Evolutionary conservation across 1,140 invertebrate species (phyloP), one percentile per base, ranked within the genome.

Genomic region (Drosophila punjabiensis): DNA sequence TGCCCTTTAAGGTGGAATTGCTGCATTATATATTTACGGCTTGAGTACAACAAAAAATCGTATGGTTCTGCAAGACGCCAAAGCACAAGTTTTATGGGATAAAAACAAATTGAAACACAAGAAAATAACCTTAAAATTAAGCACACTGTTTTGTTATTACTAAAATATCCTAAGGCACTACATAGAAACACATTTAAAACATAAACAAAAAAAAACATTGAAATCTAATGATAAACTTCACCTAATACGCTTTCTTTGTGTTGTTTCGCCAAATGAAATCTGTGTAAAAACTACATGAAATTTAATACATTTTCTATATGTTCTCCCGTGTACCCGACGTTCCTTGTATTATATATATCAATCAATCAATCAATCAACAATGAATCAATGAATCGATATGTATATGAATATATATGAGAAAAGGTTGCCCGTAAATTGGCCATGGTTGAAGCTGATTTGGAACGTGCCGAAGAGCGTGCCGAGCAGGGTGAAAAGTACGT

Each of bases 341-440:
- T 41, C 50, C 55, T 39, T 77, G 45, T 67, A 66, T 50, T 47
- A 35, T 52, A 76, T 47, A 35, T 75, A 70, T 65, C 52, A 43
- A 65, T 59, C 50, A 24, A 60, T 75, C 70, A 73, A 70, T 62
- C 50, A 43, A 64, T 53, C 43, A 30, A 55, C 61, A 63, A 63
- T 65, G 30, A 70, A 63, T 35, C 65, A 70, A 71, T 71, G 71
- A 81, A 83, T 66, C 67, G 47, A 89, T 76, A 74, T 67, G 45
- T 68, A 71, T 55, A 79, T 77, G 83, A 87, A 74, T 64, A 47
- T 68, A 71, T 55, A 86, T 77, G 83, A 87, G 74, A 93, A 93
- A 95, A 99, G 99, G 99, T 99, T 94, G 99, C 99, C 95, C 99
- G 99, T 98, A 99, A 99, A 96, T 97, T 99, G 96, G 99, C 99